phyloP scores from a whole-genome alignment of 1,140 invertebrate species.

The Metopolophium dirhodum region DNA sequence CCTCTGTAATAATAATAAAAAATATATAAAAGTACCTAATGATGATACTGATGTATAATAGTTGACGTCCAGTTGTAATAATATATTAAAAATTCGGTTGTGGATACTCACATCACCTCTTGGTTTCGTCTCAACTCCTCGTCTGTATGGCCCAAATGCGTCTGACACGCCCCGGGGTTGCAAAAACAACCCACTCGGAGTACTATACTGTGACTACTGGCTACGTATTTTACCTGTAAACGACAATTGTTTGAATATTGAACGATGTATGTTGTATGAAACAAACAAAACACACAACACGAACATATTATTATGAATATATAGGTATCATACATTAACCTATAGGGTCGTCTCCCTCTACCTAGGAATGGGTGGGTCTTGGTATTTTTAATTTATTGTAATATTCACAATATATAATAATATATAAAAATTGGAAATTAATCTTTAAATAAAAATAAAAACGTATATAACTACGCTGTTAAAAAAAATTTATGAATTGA shows the following conservation, averaged over 20 bases:
- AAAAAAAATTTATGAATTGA: not conserved
- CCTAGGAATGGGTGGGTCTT: not conserved
- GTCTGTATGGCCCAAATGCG: slow-evolving; percentile 75
- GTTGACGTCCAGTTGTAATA: not conserved
- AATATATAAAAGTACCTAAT: not conserved
- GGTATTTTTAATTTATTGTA: too few relatives aligned
- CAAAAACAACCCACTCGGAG: slow-evolving; percentile 95
- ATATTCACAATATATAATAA: too few relatives aligned
- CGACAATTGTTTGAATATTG: slow-evolving; percentile 61
- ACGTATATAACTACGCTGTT: not conserved
- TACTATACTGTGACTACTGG: slow-evolving; percentile 84
- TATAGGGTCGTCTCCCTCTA: not conserved
- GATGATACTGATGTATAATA: too few relatives aligned
- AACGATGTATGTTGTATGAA: slow-evolving; percentile 57
- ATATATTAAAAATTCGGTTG: not conserved
- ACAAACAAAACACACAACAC: too few relatives aligned
- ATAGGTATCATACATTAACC: too few relatives aligned
- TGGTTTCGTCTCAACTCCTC: slow-evolving; percentile 78
- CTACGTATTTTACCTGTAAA: slow-evolving; percentile 82
- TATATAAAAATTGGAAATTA: not conserved
- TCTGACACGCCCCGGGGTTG: slow-evolving; percentile 93
- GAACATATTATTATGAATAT: too few relatives aligned
- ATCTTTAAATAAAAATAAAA: not conserved
- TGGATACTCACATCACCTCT: slow-evolving; percentile 66
- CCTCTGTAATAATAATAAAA: slow-evolving; percentile 71